These are phyloP conservation scores for Eupithecia tripunctaria DNA, from an alignment of 2,888 invertebrate species.

Conservation along the genomic window DNA sequence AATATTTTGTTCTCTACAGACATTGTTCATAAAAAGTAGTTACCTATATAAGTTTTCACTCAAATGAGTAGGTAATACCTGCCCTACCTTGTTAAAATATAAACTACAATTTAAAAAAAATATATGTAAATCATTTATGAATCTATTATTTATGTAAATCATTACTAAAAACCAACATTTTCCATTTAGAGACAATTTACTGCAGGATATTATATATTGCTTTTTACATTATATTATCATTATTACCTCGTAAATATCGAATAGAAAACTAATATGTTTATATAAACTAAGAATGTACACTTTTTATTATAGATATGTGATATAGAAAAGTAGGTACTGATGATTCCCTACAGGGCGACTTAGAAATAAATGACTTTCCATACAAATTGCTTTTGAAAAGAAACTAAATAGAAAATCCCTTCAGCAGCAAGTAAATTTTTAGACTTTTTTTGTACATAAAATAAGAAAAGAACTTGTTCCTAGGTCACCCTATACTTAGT, in stretches of 20 bases:
- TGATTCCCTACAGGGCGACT: conserved; percentile 4
- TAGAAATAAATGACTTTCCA: conserved; percentile 2
- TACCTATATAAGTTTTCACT: background rate
- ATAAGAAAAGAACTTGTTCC: conserved; percentile 3
- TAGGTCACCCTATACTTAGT: conserved; percentile 10
- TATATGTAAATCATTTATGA: too few species aligned
- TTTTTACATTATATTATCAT: background rate
- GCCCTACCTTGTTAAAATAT: background rate
- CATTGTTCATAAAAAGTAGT: background rate
- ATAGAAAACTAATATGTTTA: background rate
- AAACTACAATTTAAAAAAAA: background rate
- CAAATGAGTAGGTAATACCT: background rate
- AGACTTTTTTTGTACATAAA: background rate
- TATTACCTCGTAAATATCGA: conserved; percentile 1
- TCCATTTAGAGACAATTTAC: background rate
- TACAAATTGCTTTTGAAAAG: background rate
- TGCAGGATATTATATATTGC: background rate
- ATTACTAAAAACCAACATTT: background rate
- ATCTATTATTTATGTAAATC: too few species aligned
- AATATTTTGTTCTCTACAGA: background rate
- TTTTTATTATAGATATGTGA: background rate
- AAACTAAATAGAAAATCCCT: background rate
- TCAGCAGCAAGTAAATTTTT: background rate
- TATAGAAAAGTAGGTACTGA: conserved; percentile 8
- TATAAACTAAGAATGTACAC: background rate